Evolutionary conservation across 1,140 invertebrate species (phyloP).

Genomic region (Pemphigus obesinymphae): DNA sequence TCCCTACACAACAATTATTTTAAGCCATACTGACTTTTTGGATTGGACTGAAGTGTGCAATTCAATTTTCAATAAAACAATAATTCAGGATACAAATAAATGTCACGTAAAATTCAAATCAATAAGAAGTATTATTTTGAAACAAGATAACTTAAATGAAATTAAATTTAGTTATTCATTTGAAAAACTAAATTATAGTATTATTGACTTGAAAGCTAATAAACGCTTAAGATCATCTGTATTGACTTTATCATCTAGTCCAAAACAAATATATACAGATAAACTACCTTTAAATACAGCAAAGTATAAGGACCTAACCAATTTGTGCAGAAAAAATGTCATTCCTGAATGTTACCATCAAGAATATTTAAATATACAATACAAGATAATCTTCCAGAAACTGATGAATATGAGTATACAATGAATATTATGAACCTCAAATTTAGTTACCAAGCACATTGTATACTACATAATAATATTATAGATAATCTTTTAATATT

Average conservation of each 20-base stretch:
- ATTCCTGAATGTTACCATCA: constrained; percentile 1
- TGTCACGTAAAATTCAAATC: neutral
- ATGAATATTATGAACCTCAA: neutral
- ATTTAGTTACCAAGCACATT: constrained; percentile 1
- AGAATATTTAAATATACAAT: neutral
- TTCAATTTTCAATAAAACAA: neutral
- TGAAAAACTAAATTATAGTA: neutral
- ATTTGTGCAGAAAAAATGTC: neutral
- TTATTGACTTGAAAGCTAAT: neutral
- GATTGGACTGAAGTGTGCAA: constrained; percentile 1
- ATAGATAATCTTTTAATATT: neutral
- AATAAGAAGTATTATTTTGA: constrained; percentile 10
- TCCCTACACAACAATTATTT: constrained; percentile 38
- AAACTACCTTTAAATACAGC: neutral
- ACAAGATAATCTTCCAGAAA: neutral
- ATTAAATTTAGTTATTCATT: constrained; percentile 8
- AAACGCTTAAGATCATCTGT: neutral
- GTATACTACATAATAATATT: neutral
- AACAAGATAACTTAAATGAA: neutral
- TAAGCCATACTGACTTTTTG: neutral
- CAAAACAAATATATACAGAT: neutral
- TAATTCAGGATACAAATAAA: neutral
- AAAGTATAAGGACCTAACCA: neutral
- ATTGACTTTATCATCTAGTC: neutral
- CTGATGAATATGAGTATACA: neutral